Evolutionary conservation across 1,140 invertebrate genomes (phyloP), one percentile per base, ranked within the genome.

Genomic region (Lordiphosa stackelbergi): DNA sequence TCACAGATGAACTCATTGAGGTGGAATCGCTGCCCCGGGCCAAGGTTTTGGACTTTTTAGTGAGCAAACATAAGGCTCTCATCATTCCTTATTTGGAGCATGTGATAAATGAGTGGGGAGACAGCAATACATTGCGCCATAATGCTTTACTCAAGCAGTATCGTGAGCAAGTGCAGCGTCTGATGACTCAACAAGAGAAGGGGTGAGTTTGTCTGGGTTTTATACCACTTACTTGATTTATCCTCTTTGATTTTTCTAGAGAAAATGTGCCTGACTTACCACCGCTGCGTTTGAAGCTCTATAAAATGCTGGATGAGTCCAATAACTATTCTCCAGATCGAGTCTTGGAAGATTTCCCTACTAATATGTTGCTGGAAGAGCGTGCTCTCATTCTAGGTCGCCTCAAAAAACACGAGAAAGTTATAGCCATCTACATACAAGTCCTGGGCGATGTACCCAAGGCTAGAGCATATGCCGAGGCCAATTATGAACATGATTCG

Each of bases 11-110:
- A 86, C 89, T 95, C 7, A 88, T 92, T 49, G 96, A 97, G 91
- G 94, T 96, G 0, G 96, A 98, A 88, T 91, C 93, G 36, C 88
- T 99, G 12, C 96, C 97, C 0, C 90, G 97, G 57, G 93, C 96
- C 34, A 92, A 94, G 88, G 93, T 99, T 11, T 88, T 98, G 19
- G 95, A 98, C 83, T 98, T 95, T 89, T 88, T 99, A 4, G 89
- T 96, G 2, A 92, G 93, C 73, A 94, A 92, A 60, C 94, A 96
- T 64, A 93, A 94, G 61, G 85, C 91, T 45, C 88, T 97, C 16
- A 94, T 96, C 0, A 95, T 98, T 84, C 94, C 95, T 1, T 99
- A 99, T 88, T 88, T 99, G 88, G 97, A 99, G 87, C 96, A 99
- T 87, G 91, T 99, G 0, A 96, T 99, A 16, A 90, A 94, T 62